A percentile compares a stretch with the other conserved stretches of the same genome.
phyloP scores from a whole-genome alignment of 2,888 invertebrate species.

The Esperia sulphurella region DNA sequence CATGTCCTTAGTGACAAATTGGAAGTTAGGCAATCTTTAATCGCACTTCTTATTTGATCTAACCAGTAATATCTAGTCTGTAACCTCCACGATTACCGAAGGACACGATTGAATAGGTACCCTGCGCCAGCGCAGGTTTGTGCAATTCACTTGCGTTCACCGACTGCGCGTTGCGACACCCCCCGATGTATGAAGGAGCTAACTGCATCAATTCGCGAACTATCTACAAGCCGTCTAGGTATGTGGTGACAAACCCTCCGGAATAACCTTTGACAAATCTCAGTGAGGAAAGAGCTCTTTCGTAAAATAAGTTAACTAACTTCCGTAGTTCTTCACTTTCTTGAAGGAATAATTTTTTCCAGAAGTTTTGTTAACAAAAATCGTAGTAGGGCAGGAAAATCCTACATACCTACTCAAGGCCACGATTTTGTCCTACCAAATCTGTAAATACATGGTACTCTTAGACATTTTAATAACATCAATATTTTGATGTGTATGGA shows the following conservation, averaged over 20 bases:
- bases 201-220: slow-evolving; percentile 17
- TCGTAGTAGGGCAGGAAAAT: no score
- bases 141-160: slow-evolving; percentile 32
- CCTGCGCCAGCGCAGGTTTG: slow-evolving; percentile 14
- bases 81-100: not conserved
- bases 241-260: not conserved
- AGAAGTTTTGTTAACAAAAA: no score
- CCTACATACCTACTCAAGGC: no score
- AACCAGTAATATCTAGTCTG: not conserved
- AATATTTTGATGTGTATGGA: no score
- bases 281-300: not conserved
- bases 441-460: no score
- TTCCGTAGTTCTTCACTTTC: no score
- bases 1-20: not conserved
- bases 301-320: not conserved
- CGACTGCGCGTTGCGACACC: slow-evolving; percentile 29
- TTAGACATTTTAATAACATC: no score
- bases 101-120: not conserved
- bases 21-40: not conserved
- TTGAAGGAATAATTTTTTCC: no score
- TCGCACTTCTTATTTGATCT: not conserved
- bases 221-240: not conserved
- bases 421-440: no score
- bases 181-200: slow-evolving; percentile 28
- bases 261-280: not conserved